Percentiles rank a stretch among this genome's conserved stretches.
phyloP scores from a whole-genome alignment of 2,888 invertebrate genomes.

The Latheticus oryzae region DNA sequence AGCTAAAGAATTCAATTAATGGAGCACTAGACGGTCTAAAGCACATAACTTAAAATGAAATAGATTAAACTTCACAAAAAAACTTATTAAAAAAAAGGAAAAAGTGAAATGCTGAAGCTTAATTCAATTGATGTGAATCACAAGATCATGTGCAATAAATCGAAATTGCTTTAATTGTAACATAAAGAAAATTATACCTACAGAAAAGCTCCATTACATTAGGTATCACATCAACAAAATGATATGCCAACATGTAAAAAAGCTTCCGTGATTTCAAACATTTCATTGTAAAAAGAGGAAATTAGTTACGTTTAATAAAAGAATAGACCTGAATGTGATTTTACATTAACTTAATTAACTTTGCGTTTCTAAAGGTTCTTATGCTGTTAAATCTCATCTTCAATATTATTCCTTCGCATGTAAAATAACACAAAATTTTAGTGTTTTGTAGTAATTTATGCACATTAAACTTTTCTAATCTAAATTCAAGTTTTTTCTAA shows the following conservation, averaged over 20 bases:
- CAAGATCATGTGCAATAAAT: constrained; percentile 18
- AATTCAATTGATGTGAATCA: no score
- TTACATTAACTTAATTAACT: constrained; percentile 37
- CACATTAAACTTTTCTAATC: no score
- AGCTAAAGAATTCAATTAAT: constrained; percentile 26
- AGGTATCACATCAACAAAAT: no score
- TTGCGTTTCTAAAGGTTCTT: constrained; percentile 23
- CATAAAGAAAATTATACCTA: no score
- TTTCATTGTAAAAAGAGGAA: constrained; percentile 30
- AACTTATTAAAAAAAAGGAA: no score
- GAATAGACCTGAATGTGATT: constrained; percentile 27
- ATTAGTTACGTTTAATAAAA: constrained; percentile 38
- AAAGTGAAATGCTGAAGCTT: no score
- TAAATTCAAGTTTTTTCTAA: no score
- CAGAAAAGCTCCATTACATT: no score
- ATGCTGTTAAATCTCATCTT: no score
- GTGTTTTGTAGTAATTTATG: no score
- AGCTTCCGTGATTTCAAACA: constrained; percentile 29
- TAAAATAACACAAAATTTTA: constrained; percentile 10
- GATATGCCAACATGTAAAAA: no score
- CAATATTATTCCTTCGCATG: constrained; percentile 21
- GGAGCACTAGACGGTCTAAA: constrained; percentile 10
- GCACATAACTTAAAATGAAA: constrained; percentile 21
- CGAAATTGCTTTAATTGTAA: no score
- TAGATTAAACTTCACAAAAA: constrained; percentile 20